Evolutionary conservation across 2,797 vertebrate species (phyloP).

Genomic region (Gobionotothen gibberifrons): DNA sequence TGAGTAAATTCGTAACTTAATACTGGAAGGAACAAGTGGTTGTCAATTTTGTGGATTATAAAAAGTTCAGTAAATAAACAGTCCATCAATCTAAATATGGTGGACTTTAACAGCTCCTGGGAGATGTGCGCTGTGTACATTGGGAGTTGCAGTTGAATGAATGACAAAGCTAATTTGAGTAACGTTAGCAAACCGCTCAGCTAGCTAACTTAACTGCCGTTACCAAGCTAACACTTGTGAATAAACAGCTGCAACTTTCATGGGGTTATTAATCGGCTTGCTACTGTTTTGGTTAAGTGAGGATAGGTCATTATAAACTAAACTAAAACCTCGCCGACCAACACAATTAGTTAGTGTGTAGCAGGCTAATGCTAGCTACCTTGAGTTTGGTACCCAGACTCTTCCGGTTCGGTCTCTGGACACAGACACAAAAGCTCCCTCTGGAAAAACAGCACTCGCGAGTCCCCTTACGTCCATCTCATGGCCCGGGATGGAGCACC

Average conservation of each 20-base stretch:
- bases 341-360: slow-evolving; percentile 23
- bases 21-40: neutral
- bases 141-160: slow-evolving; percentile 49
- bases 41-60: neutral
- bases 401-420: slow-evolving; percentile 95
- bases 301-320: neutral
- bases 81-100: rapidly evolving
- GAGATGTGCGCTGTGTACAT: neutral
- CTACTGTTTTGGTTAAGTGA: rapidly evolving
- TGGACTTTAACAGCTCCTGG: neutral
- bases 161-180: slow-evolving; percentile 79
- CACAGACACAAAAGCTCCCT: slow-evolving; percentile 93
- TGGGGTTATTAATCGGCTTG: rapidly evolving
- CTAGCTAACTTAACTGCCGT: slow-evolving; percentile 17
- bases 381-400: slow-evolving; percentile 91
- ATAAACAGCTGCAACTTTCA: rapidly evolving
- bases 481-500: slow-evolving; percentile 92
- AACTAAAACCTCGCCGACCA: neutral
- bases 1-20: too few relatives aligned
- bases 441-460: slow-evolving; percentile 81
- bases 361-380: slow-evolving; percentile 79
- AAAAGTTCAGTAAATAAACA: neutral
- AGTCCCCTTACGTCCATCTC: slow-evolving; percentile 95
- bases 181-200: slow-evolving; percentile 39
- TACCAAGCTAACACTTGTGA: neutral